Evolutionary conservation across 1,140 invertebrate species (phyloP).

Genomic region (Lepidurus arcticus): DNA sequence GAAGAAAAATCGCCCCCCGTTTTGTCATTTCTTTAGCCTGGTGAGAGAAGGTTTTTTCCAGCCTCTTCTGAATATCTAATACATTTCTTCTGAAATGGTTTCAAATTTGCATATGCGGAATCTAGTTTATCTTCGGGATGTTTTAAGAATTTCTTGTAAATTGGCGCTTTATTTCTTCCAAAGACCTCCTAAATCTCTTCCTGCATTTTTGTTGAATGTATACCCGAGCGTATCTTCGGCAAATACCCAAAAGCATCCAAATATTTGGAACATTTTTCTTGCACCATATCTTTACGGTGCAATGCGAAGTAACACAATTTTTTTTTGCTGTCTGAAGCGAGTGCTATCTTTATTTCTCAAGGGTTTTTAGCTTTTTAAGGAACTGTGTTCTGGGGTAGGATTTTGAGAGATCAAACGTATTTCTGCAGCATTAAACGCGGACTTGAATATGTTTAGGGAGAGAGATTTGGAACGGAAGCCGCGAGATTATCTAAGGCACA

Average conservation of each 20-base stretch:
- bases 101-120: too few relatives aligned
- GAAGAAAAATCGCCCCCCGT: too few relatives aligned
- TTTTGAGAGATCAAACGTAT: background rate
- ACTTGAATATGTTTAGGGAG: background rate
- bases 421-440: slow-evolving; percentile 3
- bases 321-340: background rate
- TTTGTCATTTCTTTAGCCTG: too few relatives aligned
- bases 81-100: too few relatives aligned
- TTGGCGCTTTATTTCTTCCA: too few relatives aligned
- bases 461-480: background rate
- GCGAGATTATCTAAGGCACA: slow-evolving; percentile 3
- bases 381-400: background rate
- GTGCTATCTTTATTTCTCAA: too few relatives aligned
- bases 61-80: too few relatives aligned
- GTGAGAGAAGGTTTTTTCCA: too few relatives aligned
- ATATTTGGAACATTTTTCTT: background rate
- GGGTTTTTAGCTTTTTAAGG: background rate
- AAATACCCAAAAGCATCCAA: background rate
- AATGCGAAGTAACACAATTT: background rate
- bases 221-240: background rate
- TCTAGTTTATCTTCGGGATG: too few relatives aligned
- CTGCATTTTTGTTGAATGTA: background rate
- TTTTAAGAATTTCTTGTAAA: too few relatives aligned
- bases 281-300: background rate
- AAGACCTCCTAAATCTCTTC: background rate